Evolutionary conservation across 2,797 vertebrate genomes (phyloP).

Genomic region (Leptodactylus fallax): DNA sequence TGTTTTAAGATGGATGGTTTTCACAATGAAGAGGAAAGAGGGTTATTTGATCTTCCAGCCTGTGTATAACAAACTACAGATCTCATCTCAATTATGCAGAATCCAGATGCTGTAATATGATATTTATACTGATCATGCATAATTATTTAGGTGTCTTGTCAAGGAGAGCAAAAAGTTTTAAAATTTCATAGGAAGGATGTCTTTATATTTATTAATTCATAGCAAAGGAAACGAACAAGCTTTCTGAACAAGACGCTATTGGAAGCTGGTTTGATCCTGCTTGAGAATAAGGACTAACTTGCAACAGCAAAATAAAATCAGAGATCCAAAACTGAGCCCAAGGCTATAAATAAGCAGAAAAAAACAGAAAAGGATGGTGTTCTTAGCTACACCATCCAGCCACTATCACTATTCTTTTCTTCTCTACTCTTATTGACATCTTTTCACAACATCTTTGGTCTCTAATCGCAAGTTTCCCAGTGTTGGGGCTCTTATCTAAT

Average conservation of each 20-base stretch:
- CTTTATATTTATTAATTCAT: constrained; percentile 74
- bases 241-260: background rate
- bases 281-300: background rate
- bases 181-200: constrained; percentile 70
- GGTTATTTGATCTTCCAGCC: constrained; percentile 63
- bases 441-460: too few species aligned
- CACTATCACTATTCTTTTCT: too few species aligned
- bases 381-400: too few species aligned
- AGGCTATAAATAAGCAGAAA: background rate
- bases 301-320: background rate
- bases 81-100: constrained; percentile 65
- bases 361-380: background rate
- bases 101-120: constrained; percentile 59
- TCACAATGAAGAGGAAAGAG: constrained; percentile 64
- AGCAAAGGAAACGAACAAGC: constrained; percentile 62
- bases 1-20: constrained; percentile 46
- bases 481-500: too few species aligned
- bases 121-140: constrained; percentile 66
- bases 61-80: constrained; percentile 49
- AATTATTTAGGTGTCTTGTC: constrained; percentile 70
- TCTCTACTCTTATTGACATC: too few species aligned
- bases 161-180: constrained; percentile 70
- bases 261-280: background rate
- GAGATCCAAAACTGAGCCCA: background rate
- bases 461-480: too few species aligned